These are phyloP conservation scores for Rhagologus leucostigma DNA, from an alignment of 2,113 vertebrate genomes.

Conservation along the genomic window DNA sequence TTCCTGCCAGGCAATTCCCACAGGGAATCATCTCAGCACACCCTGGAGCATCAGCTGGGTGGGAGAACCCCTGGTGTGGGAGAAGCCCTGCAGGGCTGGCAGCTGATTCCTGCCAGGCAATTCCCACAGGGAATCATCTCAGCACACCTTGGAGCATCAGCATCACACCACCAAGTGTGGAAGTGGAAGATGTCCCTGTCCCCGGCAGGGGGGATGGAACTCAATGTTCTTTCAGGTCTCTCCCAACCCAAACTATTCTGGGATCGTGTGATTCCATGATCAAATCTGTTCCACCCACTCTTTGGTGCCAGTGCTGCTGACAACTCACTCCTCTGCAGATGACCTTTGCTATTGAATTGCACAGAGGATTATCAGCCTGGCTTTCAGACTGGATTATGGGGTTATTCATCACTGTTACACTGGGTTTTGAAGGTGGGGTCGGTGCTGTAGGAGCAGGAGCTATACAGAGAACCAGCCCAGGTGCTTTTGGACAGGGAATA, in stretches of 20 bases:
- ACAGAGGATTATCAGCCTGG: background rate
- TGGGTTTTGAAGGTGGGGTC: background rate
- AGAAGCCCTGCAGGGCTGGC: background rate
- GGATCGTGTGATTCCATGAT: background rate
- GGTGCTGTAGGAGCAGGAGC: background rate
- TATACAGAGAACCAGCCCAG: background rate
- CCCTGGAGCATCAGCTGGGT: background rate
- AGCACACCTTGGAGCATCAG: background rate
- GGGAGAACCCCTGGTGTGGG: background rate
- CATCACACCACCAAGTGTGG: fast-evolving
- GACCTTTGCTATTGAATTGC: background rate
- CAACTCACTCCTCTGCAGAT: background rate
- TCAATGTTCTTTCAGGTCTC: background rate
- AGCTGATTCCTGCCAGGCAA: background rate
- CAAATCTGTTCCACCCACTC: background rate
- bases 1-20: background rate
- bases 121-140: background rate
- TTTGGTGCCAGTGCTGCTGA: background rate
- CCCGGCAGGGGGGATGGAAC: background rate
- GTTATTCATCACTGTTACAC: background rate
- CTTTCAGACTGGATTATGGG: background rate
- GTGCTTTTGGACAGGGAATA: background rate
- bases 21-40: background rate
- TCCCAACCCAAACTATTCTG: background rate
- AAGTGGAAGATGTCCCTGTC: background rate